Conservation (phyloP, 2,113 vertebrate species). For the Tachysurus vachellii region DNA sequence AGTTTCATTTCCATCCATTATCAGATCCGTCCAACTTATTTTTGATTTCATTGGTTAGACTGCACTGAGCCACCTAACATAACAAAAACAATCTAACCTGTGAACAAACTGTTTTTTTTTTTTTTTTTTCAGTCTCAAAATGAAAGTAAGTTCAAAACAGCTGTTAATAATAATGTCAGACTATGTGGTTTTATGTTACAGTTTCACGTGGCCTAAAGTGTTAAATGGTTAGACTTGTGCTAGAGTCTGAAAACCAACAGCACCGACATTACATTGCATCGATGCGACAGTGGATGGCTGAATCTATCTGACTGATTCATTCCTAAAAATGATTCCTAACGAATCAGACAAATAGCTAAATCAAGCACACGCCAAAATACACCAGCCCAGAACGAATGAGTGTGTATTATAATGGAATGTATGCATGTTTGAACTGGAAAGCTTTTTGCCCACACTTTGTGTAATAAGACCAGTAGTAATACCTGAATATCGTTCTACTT, state of each 20-base stretch:
- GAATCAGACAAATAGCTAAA: not conserved
- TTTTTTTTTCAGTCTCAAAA: not conserved
- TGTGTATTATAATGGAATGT: conserved; percentile 4
- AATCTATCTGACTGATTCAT: not conserved
- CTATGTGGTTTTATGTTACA: not conserved
- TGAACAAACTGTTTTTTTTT: not conserved
- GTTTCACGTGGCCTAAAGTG: not conserved
- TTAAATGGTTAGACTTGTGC: not conserved
- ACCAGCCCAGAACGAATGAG: not conserved
- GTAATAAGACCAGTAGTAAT: not conserved
- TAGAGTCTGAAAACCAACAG: not conserved
- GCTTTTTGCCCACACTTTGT: not conserved
- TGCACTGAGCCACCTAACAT: not conserved
- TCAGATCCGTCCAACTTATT: not conserved
- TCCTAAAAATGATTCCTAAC: not conserved
- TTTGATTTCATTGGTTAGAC: not conserved
- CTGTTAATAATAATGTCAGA: not conserved
- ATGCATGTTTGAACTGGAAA: not conserved
- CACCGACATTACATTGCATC: not conserved
- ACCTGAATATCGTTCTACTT: not conserved
- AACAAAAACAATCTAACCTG: not conserved
- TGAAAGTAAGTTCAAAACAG: not conserved
- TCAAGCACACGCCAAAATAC: not conserved
- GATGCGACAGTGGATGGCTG: not conserved
- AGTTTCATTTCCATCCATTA: not conserved